Evolutionary conservation across 2,797 vertebrate genomes (phyloP), one percentile per base, ranked within the genome.

Genomic region (Neosalanx taihuensis): DNA sequence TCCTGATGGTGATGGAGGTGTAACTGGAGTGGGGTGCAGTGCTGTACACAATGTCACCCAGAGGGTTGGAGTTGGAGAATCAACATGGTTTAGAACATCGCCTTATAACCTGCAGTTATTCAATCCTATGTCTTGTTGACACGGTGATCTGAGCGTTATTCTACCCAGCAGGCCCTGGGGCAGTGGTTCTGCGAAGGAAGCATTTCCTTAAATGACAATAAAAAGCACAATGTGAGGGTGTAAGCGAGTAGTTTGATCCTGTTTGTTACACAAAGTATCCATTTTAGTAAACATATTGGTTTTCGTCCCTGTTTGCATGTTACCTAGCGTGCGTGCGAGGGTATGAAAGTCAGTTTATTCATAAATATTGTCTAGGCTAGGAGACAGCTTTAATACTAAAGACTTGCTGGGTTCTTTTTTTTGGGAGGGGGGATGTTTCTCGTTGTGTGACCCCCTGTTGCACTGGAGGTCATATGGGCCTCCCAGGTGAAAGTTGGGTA

Each of bases 201-300:
- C 78, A 71, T 88, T 89, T 88, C 87, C 84, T 89, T 88, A 89
- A 88, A 89, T 86, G 81, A 89, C 89, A 86, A 85, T 89, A 89
- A 89, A 89, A 84, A 84, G 77, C 70, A 90, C 82, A 89, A 87
- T 80, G 60, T 66, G 64, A 80, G 20, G 79, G 74, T 81, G 87
- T 84, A 86, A 90, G 75, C 0, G 81, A 89, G 85, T 74, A 17
- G 76, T 84, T 90, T 89, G 87, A 90, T 89, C 81, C 51, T 81
- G 80, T 80, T 80, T 78, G 73, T 76, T 81, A 63, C 74, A 85
- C 81, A 85, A 85, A 86, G 75, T 81, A 81, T 79, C 76, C 67
- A 67, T 76, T 84, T 83, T 79, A 80, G 64, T 72, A 64, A 60
- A 86, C 64, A 35, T 70, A 67, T 72, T 63, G 67, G 73, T 83